Evolutionary conservation across 2,797 vertebrate species (phyloP).

Genomic region (Oophaga sylvatica): DNA sequence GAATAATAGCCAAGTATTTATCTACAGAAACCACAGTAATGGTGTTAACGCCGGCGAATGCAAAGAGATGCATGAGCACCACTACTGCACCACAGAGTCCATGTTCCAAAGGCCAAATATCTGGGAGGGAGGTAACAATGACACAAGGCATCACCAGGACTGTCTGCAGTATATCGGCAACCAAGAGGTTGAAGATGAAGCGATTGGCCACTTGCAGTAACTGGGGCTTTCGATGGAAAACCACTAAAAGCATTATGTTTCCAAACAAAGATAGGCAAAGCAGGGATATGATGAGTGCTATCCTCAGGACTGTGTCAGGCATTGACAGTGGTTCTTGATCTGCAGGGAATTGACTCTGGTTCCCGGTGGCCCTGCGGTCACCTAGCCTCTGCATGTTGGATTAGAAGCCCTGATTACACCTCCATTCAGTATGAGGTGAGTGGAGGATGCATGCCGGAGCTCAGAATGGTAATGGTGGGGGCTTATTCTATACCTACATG

Average conservation of each 20-base stretch:
- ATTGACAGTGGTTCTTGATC: slow-evolving; percentile 59
- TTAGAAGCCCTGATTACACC: slow-evolving; percentile 34
- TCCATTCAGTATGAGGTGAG: slow-evolving; percentile 39
- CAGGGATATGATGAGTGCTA: slow-evolving; percentile 80
- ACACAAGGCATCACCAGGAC: slow-evolving; percentile 86
- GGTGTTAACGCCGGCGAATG: slow-evolving; percentile 87
- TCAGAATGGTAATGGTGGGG: neutral
- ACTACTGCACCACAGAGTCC: slow-evolving; percentile 85
- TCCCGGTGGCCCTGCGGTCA: slow-evolving; percentile 52
- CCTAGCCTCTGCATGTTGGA: slow-evolving; percentile 55
- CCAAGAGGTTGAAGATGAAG: slow-evolving; percentile 87
- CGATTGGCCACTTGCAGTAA: slow-evolving; percentile 88
- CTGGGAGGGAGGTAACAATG: slow-evolving; percentile 80
- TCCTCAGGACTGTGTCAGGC: slow-evolving; percentile 70
- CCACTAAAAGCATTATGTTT: slow-evolving; percentile 83
- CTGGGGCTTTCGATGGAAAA: slow-evolving; percentile 87
- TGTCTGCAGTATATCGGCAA: slow-evolving; percentile 87
- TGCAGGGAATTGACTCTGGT: slow-evolving; percentile 51
- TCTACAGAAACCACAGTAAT: slow-evolving; percentile 88
- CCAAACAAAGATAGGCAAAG: slow-evolving; percentile 83
- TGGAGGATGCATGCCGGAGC: neutral
- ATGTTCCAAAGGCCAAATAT: slow-evolving; percentile 83
- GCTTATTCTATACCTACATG: slow-evolving; percentile 30
- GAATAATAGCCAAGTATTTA: slow-evolving; percentile 88
- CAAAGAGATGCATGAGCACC: slow-evolving; percentile 89